phyloP scores from a whole-genome alignment of 2,888 invertebrate species.

The Epinotia demarniana region DNA sequence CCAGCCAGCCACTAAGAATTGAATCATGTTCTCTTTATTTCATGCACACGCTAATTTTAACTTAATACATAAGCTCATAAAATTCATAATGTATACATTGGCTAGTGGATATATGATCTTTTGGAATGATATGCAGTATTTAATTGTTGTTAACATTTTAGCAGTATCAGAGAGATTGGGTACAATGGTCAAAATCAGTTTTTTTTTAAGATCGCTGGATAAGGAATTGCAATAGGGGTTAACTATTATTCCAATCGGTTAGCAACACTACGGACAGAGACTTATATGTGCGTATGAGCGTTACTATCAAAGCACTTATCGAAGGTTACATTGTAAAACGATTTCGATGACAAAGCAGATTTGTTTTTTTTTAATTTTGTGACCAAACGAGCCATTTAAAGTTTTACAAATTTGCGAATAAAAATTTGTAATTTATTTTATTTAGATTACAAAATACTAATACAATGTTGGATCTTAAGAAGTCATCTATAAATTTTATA shows the following conservation, averaged over 20 bases:
- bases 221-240: conserved; percentile 28
- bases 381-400: too few relatives aligned
- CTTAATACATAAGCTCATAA: neutral
- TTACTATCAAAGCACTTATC: too few relatives aligned
- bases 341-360: too few relatives aligned
- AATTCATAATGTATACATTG: neutral
- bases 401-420: too few relatives aligned
- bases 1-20: conserved; percentile 53
- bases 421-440: too few relatives aligned
- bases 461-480: too few relatives aligned
- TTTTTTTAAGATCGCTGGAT: conserved; percentile 12
- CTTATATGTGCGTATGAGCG: neutral
- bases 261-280: neutral
- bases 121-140: conserved; percentile 11
- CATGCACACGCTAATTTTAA: conserved; percentile 11
- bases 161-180: conserved; percentile 40
- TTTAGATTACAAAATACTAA: too few relatives aligned
- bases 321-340: too few relatives aligned
- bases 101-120: conserved; percentile 12
- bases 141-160: conserved; percentile 42
- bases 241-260: conserved; percentile 3
- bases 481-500: too few relatives aligned
- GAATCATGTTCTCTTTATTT: conserved; percentile 53
- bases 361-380: too few relatives aligned
- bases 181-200: conserved; percentile 37